Evolutionary conservation across 2,888 invertebrate genomes (phyloP), one percentile per base, ranked within the genome.

Genomic region (Phortica magna): DNA sequence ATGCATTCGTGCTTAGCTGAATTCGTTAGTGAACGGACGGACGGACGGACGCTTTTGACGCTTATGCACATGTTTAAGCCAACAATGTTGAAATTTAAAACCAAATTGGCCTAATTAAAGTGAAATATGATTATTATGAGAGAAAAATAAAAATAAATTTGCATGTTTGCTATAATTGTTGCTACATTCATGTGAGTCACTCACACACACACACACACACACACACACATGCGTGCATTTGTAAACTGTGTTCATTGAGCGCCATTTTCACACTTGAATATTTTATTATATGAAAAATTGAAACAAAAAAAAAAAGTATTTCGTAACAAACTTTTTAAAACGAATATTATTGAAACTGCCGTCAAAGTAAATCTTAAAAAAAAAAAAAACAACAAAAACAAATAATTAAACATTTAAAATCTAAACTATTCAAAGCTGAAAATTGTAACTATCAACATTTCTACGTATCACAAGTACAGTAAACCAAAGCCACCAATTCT

Each of bases 221-320:
- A 39, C 2, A 70, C 12, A 55, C 53, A 55, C 22, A 53, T 1
- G 53, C 43, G n/a, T 22, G 53, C 48, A 78, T 22, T 74, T 71
- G 70, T 78, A 78, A 31, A 65, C 74, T 76, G 78, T 74, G 67
- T 78, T 77, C 67, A 67, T 43, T 68, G n/a, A 31, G 10, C 68
- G 43, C 43, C 43, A 68, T 68, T 61, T 61, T 61, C 61, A 17
- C 22, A 22, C 61, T 61, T 61, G 61, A 7, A 22, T 22, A 12
- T 3, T 61, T 17, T 59, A 61, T 68, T 43, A 43, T n/a, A 42
- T 48, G 43, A 42, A 68, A 43, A 48, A 19, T 41, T 31, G 10
- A 64, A 22, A 39, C 19, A 10, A 41, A 67, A 9, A 19, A 67
- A 43, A 22, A 17, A 17, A 42, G 43, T 48, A 17, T 48, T 17